Base-by-base conservation (phyloP, 1,140 invertebrate genomes). In the Drosophila varians region DNA sequence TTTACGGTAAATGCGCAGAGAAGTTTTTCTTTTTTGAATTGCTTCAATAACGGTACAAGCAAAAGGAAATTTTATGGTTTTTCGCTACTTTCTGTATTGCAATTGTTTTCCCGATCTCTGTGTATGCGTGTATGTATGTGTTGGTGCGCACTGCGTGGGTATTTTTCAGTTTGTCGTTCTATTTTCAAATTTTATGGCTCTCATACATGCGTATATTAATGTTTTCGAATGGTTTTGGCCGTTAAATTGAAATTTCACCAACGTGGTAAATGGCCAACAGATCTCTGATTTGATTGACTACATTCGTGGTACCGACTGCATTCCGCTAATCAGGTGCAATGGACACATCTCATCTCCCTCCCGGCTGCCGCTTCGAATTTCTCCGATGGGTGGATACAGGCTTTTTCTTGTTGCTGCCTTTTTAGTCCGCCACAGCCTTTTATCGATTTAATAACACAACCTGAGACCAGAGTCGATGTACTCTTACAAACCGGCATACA, bases 361-460 rank as follows among this genome's bases (percentile, higher is more conserved):
- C 34, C 58, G 19, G 61, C 12, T 23, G 18, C 11, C 14, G 36
- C 36, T 6, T n/a, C 28, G 16, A 42, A 18, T 42, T 42, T 48
- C 25, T 48, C 25, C 14, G 46, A 43, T 53, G 46, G 62, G 62
- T 66, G 60, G 56, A 43, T 42, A 61, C 43, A 38, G 61, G 62
- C 46, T 66, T 52, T n/a, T 71, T 58, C 53, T 71, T 48, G 43
- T 53, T 53, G 55, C 49, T 73, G 57, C 69, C 68, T 73, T 72
- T 72, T 36, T 19, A 34, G 69, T 36, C 38, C 5, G 16, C 36
- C 43, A 14, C 49, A 48, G 69, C 56, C 68, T 72, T 68, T 73
- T 73, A 73, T 73, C 26, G 69, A 73, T 73, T 73, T 73, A 73
- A 73, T 72, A 73, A 62, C 68, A 60, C n/a, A n/a, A n/a, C 25